Evolutionary conservation across 1,140 invertebrate species (phyloP).

Genomic region (silkworm (Bombyx mori)): ASM3026992v2 NC_085128.1:7012501-7013000

Average conservation of each 20-base stretch:
- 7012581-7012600: not conserved
- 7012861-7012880: not conserved
- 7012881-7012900: no score
- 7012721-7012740: conserved; percentile 18
- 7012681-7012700: conserved; percentile 20
- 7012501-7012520: no score
- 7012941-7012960: no score
- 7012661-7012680: conserved; percentile 1
- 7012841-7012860: not conserved
- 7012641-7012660: no score
- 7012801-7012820: conserved; percentile 41
- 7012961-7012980: no score
- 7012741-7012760: conserved; percentile 5
- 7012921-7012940: no score
- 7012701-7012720: conserved; percentile 21
- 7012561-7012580: no score
- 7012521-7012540: no score
- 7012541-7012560: no score
- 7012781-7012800: conserved; percentile 21
- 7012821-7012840: conserved; percentile 17
- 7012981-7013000: no score
- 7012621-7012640: not conserved
- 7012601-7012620: not conserved
- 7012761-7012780: conserved; percentile 22
- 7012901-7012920: no score